Conservation (phyloP, 2,888 invertebrate species). For the Achlya flavicornis region DNA sequence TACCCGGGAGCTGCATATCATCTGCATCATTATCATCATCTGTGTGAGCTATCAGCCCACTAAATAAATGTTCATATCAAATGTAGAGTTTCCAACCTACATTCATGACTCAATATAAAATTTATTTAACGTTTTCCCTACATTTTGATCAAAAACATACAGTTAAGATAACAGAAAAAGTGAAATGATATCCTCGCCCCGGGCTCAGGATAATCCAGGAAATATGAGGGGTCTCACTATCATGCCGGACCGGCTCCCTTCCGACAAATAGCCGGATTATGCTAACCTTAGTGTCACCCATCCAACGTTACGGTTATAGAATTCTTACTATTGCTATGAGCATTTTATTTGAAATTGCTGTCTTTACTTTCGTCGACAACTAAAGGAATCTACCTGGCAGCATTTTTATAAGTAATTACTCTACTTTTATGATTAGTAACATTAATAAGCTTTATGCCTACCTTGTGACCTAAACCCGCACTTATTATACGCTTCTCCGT, state of each 20-base stretch:
- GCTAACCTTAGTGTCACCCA: constrained; percentile 49
- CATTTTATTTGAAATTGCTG: constrained; percentile 6
- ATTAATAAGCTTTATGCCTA: too few species aligned
- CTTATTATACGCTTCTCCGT: too few species aligned
- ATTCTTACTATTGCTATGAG: constrained; percentile 18
- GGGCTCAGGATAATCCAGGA: constrained; percentile 45
- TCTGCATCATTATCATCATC: too few species aligned
- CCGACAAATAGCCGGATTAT: constrained; percentile 61
- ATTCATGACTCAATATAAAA: too few species aligned
- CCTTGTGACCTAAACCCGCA: too few species aligned
- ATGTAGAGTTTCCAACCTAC: too few species aligned
- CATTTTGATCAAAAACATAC: constrained; percentile 22
- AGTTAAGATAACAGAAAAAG: constrained; percentile 30
- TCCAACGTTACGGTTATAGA: constrained; percentile 35
- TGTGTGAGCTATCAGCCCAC: too few species aligned
- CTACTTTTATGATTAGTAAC: too few species aligned
- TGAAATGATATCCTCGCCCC: constrained; percentile 37
- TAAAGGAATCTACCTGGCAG: not conserved
- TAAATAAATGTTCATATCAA: too few species aligned
- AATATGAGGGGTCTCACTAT: constrained; percentile 48
- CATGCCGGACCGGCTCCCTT: constrained; percentile 29
- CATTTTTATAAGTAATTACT: too few species aligned
- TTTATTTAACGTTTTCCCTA: constrained; percentile 8
- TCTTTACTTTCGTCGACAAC: not conserved
- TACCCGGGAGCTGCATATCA: too few species aligned